Evolutionary conservation across 2,888 invertebrate species (phyloP).

Genomic region (Morinoia aosen): DNA sequence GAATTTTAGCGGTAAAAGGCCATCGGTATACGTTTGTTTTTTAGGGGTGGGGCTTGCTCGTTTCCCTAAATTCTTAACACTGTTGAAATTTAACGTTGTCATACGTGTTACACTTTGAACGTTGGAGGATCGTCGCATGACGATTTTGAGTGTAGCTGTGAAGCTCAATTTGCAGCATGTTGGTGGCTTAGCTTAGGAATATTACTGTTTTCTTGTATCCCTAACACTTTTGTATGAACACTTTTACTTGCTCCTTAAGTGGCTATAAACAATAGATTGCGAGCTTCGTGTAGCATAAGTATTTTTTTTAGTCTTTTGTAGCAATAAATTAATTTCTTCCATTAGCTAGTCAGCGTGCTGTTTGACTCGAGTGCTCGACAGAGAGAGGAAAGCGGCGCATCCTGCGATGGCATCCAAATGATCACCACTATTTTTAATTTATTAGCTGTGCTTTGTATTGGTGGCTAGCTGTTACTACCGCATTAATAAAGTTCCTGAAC

Average conservation of each 20-base stretch:
- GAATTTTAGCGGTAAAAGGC: neutral
- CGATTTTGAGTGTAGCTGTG: neutral
- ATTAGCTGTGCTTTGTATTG: neutral
- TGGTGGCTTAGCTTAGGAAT: neutral
- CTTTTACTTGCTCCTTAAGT: neutral
- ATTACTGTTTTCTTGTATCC: neutral
- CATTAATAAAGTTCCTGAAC: neutral
- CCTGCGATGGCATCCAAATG: neutral
- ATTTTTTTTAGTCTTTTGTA: neutral
- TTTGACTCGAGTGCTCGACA: neutral
- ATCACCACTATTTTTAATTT: neutral
- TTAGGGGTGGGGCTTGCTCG: neutral
- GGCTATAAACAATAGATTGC: neutral
- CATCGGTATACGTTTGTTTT: neutral
- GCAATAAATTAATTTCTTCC: neutral
- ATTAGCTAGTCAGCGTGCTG: neutral
- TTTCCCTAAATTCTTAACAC: too few species aligned
- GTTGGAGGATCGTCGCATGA: neutral
- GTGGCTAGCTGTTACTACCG: neutral
- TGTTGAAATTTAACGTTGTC: neutral
- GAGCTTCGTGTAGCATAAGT: neutral
- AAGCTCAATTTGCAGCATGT: neutral
- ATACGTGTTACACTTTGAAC: neutral
- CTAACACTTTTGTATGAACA: neutral
- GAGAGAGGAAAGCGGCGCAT: neutral